Percentiles rank a stretch among this genome's conserved stretches.
Evolutionary conservation across 2,888 invertebrate genomes (phyloP).

Genomic region (Hartigia nigra): DNA sequence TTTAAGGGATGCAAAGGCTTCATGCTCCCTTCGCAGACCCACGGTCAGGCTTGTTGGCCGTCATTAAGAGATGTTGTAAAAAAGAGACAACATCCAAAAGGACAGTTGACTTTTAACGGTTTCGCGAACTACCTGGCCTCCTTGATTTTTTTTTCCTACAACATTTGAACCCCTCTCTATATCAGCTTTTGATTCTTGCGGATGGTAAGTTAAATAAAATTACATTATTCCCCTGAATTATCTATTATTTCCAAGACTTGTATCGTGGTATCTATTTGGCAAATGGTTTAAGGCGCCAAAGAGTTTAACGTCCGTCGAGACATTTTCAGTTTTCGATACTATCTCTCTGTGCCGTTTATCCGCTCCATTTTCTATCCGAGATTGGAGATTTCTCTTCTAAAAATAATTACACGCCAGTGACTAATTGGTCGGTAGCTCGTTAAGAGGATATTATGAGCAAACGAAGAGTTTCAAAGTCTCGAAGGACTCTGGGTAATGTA

Average conservation of each 20-base stretch:
- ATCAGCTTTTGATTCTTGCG: background rate
- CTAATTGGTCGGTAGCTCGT: background rate
- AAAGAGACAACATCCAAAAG: constrained; percentile 19
- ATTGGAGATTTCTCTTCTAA: background rate
- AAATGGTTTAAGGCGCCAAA: background rate
- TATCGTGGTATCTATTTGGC: background rate
- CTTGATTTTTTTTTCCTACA: background rate
- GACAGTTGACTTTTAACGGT: constrained; percentile 37
- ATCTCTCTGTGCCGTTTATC: background rate
- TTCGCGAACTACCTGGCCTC: background rate
- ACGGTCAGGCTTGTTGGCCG: constrained; percentile 25
- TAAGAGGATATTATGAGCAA: background rate
- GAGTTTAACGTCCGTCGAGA: background rate
- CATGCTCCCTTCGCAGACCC: constrained; percentile 11
- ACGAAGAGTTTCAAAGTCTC: background rate
- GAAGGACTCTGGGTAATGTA: background rate
- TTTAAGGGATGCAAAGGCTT: background rate
- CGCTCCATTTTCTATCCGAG: background rate
- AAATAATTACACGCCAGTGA: background rate
- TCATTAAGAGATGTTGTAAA: constrained; percentile 19
- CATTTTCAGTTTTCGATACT: background rate
- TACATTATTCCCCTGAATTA: background rate
- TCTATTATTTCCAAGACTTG: background rate
- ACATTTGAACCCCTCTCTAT: background rate
- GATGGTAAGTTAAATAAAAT: background rate